Evolutionary conservation across 2,113 vertebrate genomes (phyloP).

Genomic region (Okapia johnstoni): DNA sequence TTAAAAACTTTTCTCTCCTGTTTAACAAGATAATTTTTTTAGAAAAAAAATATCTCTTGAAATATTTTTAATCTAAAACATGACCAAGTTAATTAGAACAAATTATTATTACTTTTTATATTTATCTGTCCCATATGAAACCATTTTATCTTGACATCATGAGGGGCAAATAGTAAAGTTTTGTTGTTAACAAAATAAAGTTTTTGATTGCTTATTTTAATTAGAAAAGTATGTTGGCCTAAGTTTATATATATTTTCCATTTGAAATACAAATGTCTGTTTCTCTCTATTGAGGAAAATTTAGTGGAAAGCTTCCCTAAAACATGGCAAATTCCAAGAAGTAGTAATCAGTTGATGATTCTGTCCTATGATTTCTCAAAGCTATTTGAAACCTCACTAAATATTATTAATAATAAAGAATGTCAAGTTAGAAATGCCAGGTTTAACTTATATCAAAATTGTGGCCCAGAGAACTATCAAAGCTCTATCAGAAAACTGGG

Average conservation of each 20-base stretch:
- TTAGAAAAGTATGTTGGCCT: background rate
- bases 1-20: background rate
- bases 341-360: background rate
- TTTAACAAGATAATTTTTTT: background rate
- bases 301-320: background rate
- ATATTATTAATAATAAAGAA: background rate
- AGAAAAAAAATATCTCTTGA: background rate
- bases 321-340: background rate
- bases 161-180: background rate
- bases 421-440: background rate
- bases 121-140: background rate
- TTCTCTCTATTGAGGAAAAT: background rate
- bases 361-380: background rate
- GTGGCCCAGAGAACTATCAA: background rate
- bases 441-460: background rate
- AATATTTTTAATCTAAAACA: background rate
- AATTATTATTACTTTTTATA: background rate
- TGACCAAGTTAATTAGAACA: background rate
- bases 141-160: background rate
- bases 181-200: background rate
- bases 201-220: background rate
- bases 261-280: background rate
- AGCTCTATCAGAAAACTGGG: background rate
- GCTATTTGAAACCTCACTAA: background rate
- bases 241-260: background rate